Evolutionary conservation across 2,888 invertebrate genomes (phyloP), one percentile per base, ranked within the genome.

Genomic region (Noctua janthe): DNA sequence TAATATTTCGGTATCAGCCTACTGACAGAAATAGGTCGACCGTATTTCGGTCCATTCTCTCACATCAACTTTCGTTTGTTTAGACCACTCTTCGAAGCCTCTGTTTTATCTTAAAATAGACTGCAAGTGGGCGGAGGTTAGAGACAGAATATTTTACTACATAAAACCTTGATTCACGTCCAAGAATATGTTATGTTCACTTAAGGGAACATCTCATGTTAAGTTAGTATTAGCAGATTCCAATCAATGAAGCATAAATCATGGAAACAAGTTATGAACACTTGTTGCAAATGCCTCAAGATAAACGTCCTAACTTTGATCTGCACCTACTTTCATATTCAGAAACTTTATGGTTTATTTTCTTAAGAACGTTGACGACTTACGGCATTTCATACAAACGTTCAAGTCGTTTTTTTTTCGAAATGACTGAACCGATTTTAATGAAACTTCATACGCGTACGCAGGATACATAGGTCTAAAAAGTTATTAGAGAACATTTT

Each of bases 1-100:
- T 87, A 83, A 88, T 72, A 78, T 86, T 83, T 80, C 64, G 59
- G 72, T 70, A 59, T 71, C 72, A 51, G 49, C 67, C 87, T 29
- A 71, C 67, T 64, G 51, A 74, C 54, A 23, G 47, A 85, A 74
- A 72, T 71, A 78, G 77, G 77, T 78, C 88, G 76, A 69, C 66
- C 49, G 64, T 78, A 74, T 79, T 78, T 86, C 47, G 17, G 54
- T 62, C 66, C 29, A 74, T 75, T 69, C 62, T 78, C 72, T 67
- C 29, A 73, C 66, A 71, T 47, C 39, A 69, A 64, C 23, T 71
- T 71, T 81, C 66, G 51, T 76, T 47, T 69, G 56, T 70, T 72
- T 51, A 59, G 23, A 75, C n/a, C 59, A 71, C 49, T 74, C 78
- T 78, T 43, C 15, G 23, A 47, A 75, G 43, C 43, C 43, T 47